These are phyloP conservation scores for Gnathonemus echidnorhynchus DNA, from an alignment of 2,113 vertebrate genomes.

Conservation along the genomic window DNA sequence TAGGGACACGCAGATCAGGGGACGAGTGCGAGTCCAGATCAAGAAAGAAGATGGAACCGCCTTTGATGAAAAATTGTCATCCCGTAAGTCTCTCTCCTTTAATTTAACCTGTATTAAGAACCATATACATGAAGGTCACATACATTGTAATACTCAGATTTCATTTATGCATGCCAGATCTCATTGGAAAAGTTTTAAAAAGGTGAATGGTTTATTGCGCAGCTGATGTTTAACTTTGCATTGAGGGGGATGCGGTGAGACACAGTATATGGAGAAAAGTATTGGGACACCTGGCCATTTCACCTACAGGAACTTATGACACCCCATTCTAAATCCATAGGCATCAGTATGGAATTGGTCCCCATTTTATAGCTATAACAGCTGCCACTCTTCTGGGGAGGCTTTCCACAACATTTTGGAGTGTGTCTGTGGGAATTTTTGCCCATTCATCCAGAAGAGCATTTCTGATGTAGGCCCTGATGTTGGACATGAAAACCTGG, in stretches of 20 bases:
- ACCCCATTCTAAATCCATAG: background rate
- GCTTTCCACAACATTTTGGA: background rate
- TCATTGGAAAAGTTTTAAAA: background rate
- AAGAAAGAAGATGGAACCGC: slow-evolving; percentile 80
- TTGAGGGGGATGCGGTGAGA: background rate
- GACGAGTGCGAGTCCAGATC: slow-evolving; percentile 83
- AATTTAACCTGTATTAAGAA: background rate
- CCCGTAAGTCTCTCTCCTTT: slow-evolving; percentile 65
- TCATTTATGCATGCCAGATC: background rate
- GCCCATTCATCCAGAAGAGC: background rate
- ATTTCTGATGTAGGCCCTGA: background rate
- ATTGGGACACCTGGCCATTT: background rate
- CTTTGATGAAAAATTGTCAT: slow-evolving; percentile 77
- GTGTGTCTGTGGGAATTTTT: background rate
- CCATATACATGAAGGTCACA: background rate
- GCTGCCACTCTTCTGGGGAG: background rate
- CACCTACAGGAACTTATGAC: background rate
- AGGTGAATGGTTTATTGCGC: background rate
- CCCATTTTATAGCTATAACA: background rate
- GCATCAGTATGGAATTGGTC: background rate
- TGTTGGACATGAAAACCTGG: background rate
- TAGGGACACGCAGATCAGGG: slow-evolving; percentile 82
- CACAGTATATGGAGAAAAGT: background rate
- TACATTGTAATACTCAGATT: background rate
- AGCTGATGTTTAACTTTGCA: background rate